These are phyloP conservation scores for Sitta carolinensis DNA, from an alignment of 2,797 vertebrate species.

Conservation along the genomic window DNA sequence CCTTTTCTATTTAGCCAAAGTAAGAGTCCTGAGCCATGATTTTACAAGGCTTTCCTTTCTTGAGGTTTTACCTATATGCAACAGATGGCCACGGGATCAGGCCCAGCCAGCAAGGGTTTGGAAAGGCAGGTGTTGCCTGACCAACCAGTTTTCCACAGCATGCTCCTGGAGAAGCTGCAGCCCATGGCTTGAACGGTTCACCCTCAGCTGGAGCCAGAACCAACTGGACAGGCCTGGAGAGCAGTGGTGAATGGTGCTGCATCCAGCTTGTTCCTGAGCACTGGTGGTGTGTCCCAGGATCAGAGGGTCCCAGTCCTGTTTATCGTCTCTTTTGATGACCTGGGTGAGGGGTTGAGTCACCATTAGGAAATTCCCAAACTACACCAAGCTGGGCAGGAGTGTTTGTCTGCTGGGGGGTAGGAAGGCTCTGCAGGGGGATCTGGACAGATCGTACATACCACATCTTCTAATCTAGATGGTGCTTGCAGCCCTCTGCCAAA, in stretches of 20 bases:
- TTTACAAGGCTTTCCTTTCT: neutral
- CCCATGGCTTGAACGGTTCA: rapidly evolving
- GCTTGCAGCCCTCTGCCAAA: neutral
- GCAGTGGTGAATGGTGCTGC: rapidly evolving
- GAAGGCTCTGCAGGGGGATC: neutral
- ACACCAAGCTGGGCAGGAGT: neutral
- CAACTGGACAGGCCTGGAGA: neutral
- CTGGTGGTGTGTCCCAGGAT: neutral
- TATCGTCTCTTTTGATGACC: neutral
- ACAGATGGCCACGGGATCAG: neutral
- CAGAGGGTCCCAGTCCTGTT: neutral
- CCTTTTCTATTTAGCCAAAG: neutral
- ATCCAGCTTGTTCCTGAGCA: neutral
- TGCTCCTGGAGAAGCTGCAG: neutral
- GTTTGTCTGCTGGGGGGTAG: neutral
- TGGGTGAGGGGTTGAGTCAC: neutral
- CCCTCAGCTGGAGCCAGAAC: neutral
- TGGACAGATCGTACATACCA: neutral
- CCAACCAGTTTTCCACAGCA: neutral
- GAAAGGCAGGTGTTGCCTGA: no score
- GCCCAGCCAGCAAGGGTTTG: neutral
- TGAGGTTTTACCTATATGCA: neutral
- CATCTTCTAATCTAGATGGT: neutral
- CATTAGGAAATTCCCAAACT: neutral
- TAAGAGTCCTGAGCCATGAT: neutral